These are phyloP conservation scores for Zaprionus lineosus DNA, from an alignment of 2,888 invertebrate species.

Conservation along the genomic window DNA sequence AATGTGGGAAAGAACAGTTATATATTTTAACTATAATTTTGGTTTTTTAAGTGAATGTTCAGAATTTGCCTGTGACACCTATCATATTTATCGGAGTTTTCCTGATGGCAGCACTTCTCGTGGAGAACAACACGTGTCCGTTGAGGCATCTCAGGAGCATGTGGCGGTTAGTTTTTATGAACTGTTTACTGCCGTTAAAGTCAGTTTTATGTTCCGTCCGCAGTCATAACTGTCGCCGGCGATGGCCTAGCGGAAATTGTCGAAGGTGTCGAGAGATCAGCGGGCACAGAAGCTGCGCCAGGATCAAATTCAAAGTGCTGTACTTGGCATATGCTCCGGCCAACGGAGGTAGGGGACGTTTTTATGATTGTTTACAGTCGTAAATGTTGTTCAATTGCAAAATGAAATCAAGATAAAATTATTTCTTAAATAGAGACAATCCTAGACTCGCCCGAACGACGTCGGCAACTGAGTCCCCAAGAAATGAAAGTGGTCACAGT, in stretches of 20 bases:
- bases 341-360: slow-evolving; percentile 63
- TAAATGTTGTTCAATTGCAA: slow-evolving; percentile 79
- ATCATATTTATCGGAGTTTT: too few species aligned
- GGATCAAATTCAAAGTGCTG: slow-evolving; percentile 68
- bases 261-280: slow-evolving; percentile 63
- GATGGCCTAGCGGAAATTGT: slow-evolving; percentile 67
- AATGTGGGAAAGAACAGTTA: too few species aligned
- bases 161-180: slow-evolving; percentile 59
- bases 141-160: slow-evolving; percentile 34
- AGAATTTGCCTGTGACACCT: too few species aligned
- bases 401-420: slow-evolving; percentile 19
- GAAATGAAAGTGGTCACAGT: slow-evolving; percentile 57
- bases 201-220: slow-evolving; percentile 70
- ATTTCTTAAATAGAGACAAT: background rate
- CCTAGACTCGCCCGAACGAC: slow-evolving; percentile 5
- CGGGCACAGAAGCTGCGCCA: slow-evolving; percentile 45
- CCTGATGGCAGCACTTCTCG: background rate
- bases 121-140: slow-evolving; percentile 29
- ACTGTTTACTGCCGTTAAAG: slow-evolving; percentile 77
- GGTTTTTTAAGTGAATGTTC: too few species aligned
- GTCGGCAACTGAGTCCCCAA: too few species aligned
- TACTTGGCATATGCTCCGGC: slow-evolving; percentile 39
- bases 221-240: slow-evolving; percentile 70
- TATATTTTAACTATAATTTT: too few species aligned
- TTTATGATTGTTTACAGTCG: slow-evolving; percentile 81